Evolutionary conservation across 2,113 vertebrate species (phyloP), one percentile per base, ranked within the genome.

Genomic region (Procavia capensis): DNA sequence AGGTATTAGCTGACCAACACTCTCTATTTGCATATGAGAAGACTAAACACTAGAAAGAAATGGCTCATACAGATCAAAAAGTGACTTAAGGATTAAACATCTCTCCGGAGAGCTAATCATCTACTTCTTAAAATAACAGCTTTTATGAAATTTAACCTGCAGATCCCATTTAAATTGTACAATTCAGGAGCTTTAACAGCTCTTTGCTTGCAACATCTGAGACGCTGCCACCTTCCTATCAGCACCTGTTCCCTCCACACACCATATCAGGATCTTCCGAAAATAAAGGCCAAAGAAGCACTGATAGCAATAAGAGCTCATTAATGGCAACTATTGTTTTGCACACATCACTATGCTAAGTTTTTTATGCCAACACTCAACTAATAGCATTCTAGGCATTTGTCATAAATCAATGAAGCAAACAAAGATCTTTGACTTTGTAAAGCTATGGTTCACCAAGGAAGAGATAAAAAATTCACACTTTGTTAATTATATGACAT

Each of bases 61-160:
- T n/a, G 20, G 5, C 9, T 14, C 82, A 17, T 16, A 16, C 13
- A 74, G n/a, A 82, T 88, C 2, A 88, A 80, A 92, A 88, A 34
- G 36, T 70, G 50, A 93, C 27, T 61, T 50, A 54, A 11, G 4
- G 79, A 6, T 34, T 81, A 45, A 66, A 27, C 6, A 10, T 45
- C 25, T 70, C 36, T 78, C 3, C 75, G n/a, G 72, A 78, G 47
- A 89, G 2, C 36, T 70, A 85, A 83, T 50, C 34, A 34, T 75
- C 2, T 43, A 92, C 19, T 39, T 92, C 31, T 63, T 41, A 50
- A 81, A 92, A 31, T 25, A 78, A 63, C 22, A 61, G 9, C 20
- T 96, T 87, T 87, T 25, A 39, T 72, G 68, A 85, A 61, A 85
- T 39, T 54, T 20, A 54, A 78, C 74, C 90, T 50, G 79, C 36